Base-by-base conservation (phyloP, 1,140 invertebrate genomes). In the Drosophila sp. region DNA sequence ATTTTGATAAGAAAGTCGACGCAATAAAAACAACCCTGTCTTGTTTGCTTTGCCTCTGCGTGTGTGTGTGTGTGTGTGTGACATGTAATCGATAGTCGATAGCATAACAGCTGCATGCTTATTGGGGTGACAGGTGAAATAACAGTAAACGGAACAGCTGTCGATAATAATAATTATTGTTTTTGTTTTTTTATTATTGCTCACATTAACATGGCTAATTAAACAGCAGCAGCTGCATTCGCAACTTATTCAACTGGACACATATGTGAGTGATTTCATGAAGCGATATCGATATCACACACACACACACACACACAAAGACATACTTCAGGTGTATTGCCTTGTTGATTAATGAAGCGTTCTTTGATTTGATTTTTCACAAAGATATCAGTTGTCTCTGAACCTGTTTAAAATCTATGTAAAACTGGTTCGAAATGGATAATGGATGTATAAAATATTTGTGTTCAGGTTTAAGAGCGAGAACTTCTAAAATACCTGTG, bases 1-100 rank as follows among this genome's bases (percentile, higher is more conserved):
- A 6, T 50, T 9, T 36, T 53, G 63, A 71, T 71, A 71, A 71
- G 61, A 41, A 27, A 25, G 45, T 5, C 36, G 36, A 9, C n/a
- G 36, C 34, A 36, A 38, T 9, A 38, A 38, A 38, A 38, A 38
- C 36, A n/a, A 38, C 36, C 36, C 36, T 38, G 36, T 38, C 13
- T 38, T 2, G 3, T n/a, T 21, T 21, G 21, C 21, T 21, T 21
- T n/a, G n/a, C 1, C 21, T 21, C 21, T 53, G 14, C 8, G 8
- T n/a, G 4, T 53, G 14, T 36, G 7, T 43, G 7, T 8, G 7
- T 18, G 14, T 43, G 16, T 43, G 36, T 38, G 36, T 16, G n/a
- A n/a, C 9, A 51, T 43, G n/a, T 57, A 41, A 62, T 72, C 45
- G 51, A 57, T 57, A 57, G 34, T 27, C 29, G 18, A 48, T 54